Conservation (phyloP, 2,113 vertebrate species). For the Balaeniceps rex region DNA sequence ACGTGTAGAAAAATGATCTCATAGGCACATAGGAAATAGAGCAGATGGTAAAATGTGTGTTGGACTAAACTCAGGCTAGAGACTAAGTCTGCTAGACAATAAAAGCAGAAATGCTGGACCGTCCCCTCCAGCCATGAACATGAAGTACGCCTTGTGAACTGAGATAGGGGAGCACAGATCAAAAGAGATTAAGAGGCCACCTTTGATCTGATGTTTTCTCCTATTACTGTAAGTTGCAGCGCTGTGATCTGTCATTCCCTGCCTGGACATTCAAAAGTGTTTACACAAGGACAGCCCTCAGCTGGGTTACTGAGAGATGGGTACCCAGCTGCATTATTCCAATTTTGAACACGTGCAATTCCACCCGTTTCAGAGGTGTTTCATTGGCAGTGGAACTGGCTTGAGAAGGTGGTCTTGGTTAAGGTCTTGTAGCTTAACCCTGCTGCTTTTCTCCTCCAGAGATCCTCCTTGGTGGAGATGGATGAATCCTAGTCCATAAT, state of each 20-base stretch:
- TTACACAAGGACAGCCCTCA: background rate
- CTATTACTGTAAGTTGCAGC: background rate
- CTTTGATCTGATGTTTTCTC: conserved; percentile 13
- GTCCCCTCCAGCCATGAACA: background rate
- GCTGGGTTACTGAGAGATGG: background rate
- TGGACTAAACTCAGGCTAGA: background rate
- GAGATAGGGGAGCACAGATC: background rate
- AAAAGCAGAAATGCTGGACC: background rate
- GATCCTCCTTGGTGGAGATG: background rate
- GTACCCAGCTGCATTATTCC: background rate
- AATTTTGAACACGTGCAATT: background rate
- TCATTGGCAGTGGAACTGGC: background rate
- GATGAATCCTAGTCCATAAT: background rate
- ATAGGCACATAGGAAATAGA: conserved; percentile 3
- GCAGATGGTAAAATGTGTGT: conserved; percentile 21
- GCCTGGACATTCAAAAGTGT: background rate
- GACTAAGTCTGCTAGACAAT: background rate
- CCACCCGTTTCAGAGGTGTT: background rate
- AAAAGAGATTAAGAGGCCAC: background rate
- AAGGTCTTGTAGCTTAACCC: background rate
- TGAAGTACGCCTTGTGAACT: background rate
- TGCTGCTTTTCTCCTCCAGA: background rate
- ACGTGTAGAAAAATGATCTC: background rate
- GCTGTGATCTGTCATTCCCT: background rate
- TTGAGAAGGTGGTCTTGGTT: background rate